Base-by-base conservation (phyloP, 2,888 invertebrate species). In the Mongoloraphidia duomilia region DNA sequence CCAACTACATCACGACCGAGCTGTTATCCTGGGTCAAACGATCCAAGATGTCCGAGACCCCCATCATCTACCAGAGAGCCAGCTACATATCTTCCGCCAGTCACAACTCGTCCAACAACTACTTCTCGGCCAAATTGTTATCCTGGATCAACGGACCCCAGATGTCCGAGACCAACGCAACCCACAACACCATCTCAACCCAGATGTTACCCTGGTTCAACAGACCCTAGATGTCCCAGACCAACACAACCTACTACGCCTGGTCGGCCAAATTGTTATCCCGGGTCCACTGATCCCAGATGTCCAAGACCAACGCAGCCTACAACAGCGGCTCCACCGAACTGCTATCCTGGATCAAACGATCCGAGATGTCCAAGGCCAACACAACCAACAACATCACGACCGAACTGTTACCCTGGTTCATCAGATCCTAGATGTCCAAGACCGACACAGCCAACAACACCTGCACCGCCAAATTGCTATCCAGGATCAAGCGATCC, bases 401-500 rank as follows among this genome's bases (percentile, higher is more conserved):
- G 3, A 17, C 17, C 17, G 2, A 17, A 17, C 17, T 17, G 17
- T 4, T 17, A 17, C 4, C 17, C 17, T 3, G 17, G 17, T 3
- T 17, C 17, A 17, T 3, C 2, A 2, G 17, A 17, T 17, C 17
- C 17, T 2, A 17, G 17, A 17, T 17, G 17, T 17, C 17, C 17
- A 17, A 17, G 17, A 17, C 17, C 17, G 2, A 17, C 17, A 17
- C 17, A 17, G 17, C 4, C 17, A 17, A 59, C 61, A 3, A 55
- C 55, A 5, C 50, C 54, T 1, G n/a, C n/a, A n/a, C 53, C 54
- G 9, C 60, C 62, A 2, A 54, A 54, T 2, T 66, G 66, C 49
- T 63, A 59, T 42, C 64, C 64, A 3, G 67, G 67, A 26, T 60
- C 61, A 3, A 60, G 53, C 0, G 65, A 66, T 50, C 61, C 64